These are phyloP conservation scores for Cryptocephalus primarius DNA, from an alignment of 2,888 invertebrate species.

Conservation along the genomic window DNA sequence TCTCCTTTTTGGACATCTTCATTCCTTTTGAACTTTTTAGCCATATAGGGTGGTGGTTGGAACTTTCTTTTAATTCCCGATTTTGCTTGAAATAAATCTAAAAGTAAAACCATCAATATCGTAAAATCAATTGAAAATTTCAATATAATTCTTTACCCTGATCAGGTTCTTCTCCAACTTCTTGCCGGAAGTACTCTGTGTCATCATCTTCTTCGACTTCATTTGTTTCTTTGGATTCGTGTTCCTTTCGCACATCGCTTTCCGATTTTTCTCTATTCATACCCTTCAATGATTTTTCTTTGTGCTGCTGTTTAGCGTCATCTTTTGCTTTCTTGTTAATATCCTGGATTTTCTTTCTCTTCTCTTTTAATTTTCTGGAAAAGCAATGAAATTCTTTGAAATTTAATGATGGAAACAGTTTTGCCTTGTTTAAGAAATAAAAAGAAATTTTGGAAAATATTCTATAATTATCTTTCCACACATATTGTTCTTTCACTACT, in stretches of 20 bases:
- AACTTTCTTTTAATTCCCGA: conserved; percentile 14
- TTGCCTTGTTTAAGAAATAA: no score
- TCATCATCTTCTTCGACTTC: conserved; percentile 55
- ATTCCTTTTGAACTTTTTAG: conserved; percentile 6
- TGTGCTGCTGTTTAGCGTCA: conserved; percentile 42
- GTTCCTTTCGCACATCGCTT: conserved; percentile 34
- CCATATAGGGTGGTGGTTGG: not conserved
- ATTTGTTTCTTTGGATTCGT: conserved; percentile 43
- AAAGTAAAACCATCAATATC: conserved; percentile 2
- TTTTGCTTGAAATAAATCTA: conserved; percentile 23
- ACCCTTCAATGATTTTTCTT: conserved; percentile 57
- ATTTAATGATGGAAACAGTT: no score
- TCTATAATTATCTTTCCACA: no score
- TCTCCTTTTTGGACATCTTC: not conserved
- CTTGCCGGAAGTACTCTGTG: conserved; percentile 71
- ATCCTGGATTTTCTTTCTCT: conserved; percentile 64
- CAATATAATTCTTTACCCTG: conserved; percentile 43
- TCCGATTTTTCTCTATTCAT: conserved; percentile 40
- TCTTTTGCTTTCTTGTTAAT: conserved; percentile 61
- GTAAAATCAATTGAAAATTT: conserved; percentile 1
- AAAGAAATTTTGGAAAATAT: no score
- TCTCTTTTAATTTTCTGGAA: conserved; percentile 59
- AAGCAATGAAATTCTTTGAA: not conserved
- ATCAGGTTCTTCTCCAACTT: conserved; percentile 83
- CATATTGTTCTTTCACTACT: no score